Evolutionary conservation across 1,140 invertebrate genomes (phyloP), one percentile per base, ranked within the genome.

Genomic region (Trachymyrmex septentrionalis): DNA sequence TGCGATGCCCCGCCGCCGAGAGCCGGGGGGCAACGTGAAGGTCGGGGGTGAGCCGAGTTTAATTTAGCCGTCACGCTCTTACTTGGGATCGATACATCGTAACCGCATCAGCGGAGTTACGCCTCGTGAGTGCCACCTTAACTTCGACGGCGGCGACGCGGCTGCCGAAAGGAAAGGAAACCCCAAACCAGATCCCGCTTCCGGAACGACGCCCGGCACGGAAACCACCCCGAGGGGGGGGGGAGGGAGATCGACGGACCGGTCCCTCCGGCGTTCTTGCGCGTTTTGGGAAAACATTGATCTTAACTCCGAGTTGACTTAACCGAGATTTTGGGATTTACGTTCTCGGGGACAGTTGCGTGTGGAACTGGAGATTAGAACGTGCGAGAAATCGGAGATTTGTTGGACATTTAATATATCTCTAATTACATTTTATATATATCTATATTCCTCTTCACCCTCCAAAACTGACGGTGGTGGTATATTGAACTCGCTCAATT

Each of bases 61-160:
- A 87, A 87, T 87, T 87, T 87, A 87, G 80, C 80, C 86, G 86
- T 87, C 86, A 87, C 71, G 50, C 82, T 53, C 71, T 69, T 69
- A 76, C 73, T 44, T 59, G 14, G 64, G 80, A 87, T 87, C 81
- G 80, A 84, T 84, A 84, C 67, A 84, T 84, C 80, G 80, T 75
- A 85, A 87, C 86, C 86, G 48, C 86, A 87, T 87, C 86, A 87
- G 63, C 86, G 71, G 63, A 57, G 72, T 82, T 87, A 75, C 86
- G 81, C 82, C 82, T 87, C 69, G 80, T 84, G 80, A 85, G 86
- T 85, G 73, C 69, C 86, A 67, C 69, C 80, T 87, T 76, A 85
- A 87, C 71, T 87, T 85, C 48, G 67, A 71, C 50, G 63, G 57
- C 50, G 55, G 57, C 50, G 55, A 84, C 67, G 64, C 76, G 44